Base-by-base conservation (phyloP, 2,888 invertebrate genomes). In the Timema podura region DNA sequence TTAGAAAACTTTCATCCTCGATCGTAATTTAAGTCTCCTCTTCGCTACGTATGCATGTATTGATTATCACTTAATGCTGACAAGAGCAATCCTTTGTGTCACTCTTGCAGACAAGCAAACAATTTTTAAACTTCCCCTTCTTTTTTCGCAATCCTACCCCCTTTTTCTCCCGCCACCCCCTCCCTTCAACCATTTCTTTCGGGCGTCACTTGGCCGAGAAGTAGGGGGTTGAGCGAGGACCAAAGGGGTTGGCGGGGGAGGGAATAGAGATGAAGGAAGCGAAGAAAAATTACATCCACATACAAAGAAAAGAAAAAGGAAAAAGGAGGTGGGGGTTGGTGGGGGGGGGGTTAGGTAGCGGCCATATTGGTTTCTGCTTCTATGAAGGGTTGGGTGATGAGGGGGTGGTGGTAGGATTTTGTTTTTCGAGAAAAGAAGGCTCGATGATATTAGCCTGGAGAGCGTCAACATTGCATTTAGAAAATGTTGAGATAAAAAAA, bases 291-390 rank as follows among this genome's bases (percentile, higher is more conserved):
- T 61, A 61, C 61, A 61, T 61, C 61, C 61, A 61, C 61, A 61
- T 61, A 61, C 61, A 61, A 61, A 61, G 61, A 61, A 61, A 61
- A 61, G 61, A 61, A 61, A 61, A 61, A 61, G 61, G 61, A 61
- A 61, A 44, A 61, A 61, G 61, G 13, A 61, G 44, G 61, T 30
- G 30, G 57, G 7, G 57, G 57, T n/a, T n/a, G n/a, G n/a, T n/a
- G n/a, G n/a, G n/a, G 61, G 61, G 13, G 61, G 61, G 30, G 30
- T 61, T 61, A 30, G 45, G 10, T 45, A 61, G 61, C 61, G 61
- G 61, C 61, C 61, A 61, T 61, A 61, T 61, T 61, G 61, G 61
- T 61, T 61, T 61, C 61, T 61, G 61, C 61, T 61, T 11, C 44
- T 45, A 61, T 45, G 45, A 45, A n/a, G n/a, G n/a, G n/a, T n/a